A percentile compares a stretch with the other conserved stretches of the same genome.
Conservation (phyloP, 2,888 invertebrate genomes). For the Amblyjoppa proteus region DNA sequence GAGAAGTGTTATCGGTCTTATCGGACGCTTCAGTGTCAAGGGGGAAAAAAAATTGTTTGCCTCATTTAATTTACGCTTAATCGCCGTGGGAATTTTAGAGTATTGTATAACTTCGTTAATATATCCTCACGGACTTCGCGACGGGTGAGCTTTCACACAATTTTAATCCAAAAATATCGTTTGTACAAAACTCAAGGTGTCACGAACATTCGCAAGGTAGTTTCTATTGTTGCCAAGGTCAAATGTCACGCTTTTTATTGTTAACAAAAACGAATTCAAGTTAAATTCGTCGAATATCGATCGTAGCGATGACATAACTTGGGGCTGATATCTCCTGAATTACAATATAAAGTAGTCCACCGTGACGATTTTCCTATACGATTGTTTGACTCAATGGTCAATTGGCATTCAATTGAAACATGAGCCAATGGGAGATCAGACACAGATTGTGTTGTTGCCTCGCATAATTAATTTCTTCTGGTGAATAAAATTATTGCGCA, state of each 20-base stretch:
- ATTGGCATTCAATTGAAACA: slow-evolving; percentile 51
- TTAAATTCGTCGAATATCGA: slow-evolving; percentile 7
- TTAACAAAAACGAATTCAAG: not conserved
- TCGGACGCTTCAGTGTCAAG: slow-evolving; percentile 15
- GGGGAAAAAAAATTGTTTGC: slow-evolving; percentile 21
- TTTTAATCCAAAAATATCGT: slow-evolving; percentile 57
- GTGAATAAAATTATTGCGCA: slow-evolving; percentile 32
- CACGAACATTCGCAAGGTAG: slow-evolving; percentile 37
- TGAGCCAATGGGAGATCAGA: not conserved
- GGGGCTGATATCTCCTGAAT: not conserved
- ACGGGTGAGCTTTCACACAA: slow-evolving; percentile 52
- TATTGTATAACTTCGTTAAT: slow-evolving; percentile 36
- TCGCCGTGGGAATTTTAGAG: slow-evolving; percentile 42
- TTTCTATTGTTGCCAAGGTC: slow-evolving; percentile 21
- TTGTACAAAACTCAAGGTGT: slow-evolving; percentile 56
- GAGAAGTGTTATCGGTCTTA: slow-evolving; percentile 41
- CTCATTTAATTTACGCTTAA: slow-evolving; percentile 24
- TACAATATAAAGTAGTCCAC: not conserved
- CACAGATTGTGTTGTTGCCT: not conserved
- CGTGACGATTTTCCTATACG: slow-evolving; percentile 1
- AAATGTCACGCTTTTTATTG: not conserved
- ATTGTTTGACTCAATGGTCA: slow-evolving; percentile 26
- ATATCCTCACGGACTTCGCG: slow-evolving; percentile 23
- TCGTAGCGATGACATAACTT: slow-evolving; percentile 31
- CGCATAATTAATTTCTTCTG: slow-evolving; percentile 5